A percentile compares a stretch with the other conserved stretches of the same genome.
Conservation (phyloP, 1,140 invertebrate genomes). For the Drosophila nannoptera region DNA sequence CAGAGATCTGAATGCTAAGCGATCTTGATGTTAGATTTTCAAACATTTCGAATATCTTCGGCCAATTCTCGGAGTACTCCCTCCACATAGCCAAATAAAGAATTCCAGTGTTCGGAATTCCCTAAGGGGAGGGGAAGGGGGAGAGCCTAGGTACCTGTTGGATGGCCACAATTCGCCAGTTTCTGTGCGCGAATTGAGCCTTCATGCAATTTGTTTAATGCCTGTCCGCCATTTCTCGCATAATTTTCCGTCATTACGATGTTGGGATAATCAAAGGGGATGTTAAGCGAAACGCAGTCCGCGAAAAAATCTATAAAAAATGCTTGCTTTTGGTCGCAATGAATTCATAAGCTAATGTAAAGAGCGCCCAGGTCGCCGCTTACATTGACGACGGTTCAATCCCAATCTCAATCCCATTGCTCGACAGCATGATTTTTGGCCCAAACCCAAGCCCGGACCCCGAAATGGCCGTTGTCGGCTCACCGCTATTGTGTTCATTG, state of each 20-base stretch:
- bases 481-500: conserved; percentile 47
- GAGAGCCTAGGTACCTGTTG: conserved; percentile 54
- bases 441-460: conserved; percentile 56
- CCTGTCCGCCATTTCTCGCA: conserved; percentile 68
- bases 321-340: conserved; percentile 68
- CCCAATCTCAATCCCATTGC: too few relatives aligned
- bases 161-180: conserved; percentile 53
- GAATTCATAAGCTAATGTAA: conserved; percentile 76
- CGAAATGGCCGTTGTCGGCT: conserved; percentile 47
- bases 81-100: conserved; percentile 62
- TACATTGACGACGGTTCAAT: conserved; percentile 20
- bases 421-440: too few relatives aligned
- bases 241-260: conserved; percentile 69
- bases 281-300: conserved; percentile 17
- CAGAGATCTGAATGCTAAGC: conserved; percentile 19
- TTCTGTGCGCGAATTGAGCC: conserved; percentile 23
- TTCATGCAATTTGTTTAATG: conserved; percentile 70
- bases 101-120: conserved; percentile 47
- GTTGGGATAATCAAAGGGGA: conserved; percentile 3
- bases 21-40: too few relatives aligned
- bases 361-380: conserved; percentile 42
- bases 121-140: conserved; percentile 40
- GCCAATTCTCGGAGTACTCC: conserved; percentile 66
- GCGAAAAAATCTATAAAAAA: conserved; percentile 55
- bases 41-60: conserved; percentile 64